phyloP scores from a whole-genome alignment of 2,888 invertebrate species.

The Oscheius sp. region DNA sequence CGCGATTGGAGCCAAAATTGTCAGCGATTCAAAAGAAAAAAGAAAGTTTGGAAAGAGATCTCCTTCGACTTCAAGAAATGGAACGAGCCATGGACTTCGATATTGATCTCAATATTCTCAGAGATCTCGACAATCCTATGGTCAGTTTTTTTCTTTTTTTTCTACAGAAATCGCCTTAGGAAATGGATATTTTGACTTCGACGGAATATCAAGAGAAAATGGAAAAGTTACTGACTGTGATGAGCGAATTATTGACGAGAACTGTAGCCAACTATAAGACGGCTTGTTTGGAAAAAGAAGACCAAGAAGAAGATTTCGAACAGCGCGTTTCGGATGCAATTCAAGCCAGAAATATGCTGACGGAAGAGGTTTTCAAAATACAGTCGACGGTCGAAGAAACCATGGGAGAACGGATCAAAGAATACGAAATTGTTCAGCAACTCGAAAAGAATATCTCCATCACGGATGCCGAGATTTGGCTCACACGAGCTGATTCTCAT shows the following conservation, averaged over 20 bases:
- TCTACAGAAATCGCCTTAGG: not conserved
- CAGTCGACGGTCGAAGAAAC: not conserved
- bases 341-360: constrained; percentile 15
- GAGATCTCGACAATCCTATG: constrained; percentile 10
- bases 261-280: constrained; percentile 4
- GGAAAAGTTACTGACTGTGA: not conserved
- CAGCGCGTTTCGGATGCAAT: constrained; percentile 6
- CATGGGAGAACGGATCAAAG: not conserved
- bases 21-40: not conserved
- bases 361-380: constrained; percentile 3
- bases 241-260: constrained; percentile 2
- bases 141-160: not conserved
- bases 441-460: not conserved
- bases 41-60: constrained; percentile 3
- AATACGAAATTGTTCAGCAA: constrained; percentile 17
- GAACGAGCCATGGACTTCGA: constrained; percentile 1
- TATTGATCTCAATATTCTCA: not conserved
- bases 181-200: constrained; percentile 12
- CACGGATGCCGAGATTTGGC: constrained; percentile 21
- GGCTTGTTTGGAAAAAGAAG: constrained; percentile 10
- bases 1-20: not conserved
- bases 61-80: constrained; percentile 7
- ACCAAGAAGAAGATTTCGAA: constrained; percentile 18
- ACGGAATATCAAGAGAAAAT: constrained; percentile 12
- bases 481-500: constrained; percentile 3